These are phyloP conservation scores for Ommatoiulus sabulosus DNA, from an alignment of 2,888 invertebrate genomes.

Conservation along the genomic window DNA sequence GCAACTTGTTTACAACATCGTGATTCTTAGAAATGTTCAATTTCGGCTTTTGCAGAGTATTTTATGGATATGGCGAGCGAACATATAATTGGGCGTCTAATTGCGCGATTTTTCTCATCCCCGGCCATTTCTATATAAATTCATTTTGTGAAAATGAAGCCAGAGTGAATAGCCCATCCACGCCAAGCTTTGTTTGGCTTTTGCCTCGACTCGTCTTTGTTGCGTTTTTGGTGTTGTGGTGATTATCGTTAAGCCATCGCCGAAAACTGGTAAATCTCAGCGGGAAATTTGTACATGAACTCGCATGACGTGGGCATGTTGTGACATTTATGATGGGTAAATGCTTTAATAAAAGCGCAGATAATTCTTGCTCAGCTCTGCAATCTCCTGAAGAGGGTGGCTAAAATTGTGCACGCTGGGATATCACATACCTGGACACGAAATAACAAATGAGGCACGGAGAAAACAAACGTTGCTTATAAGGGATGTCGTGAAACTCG, in stretches of 20 bases:
- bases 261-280: constrained; percentile 42
- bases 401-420: neutral
- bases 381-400: constrained; percentile 28
- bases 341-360: constrained; percentile 37
- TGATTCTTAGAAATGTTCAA: neutral
- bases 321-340: constrained; percentile 48
- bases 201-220: constrained; percentile 5
- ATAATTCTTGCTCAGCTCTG: constrained; percentile 19
- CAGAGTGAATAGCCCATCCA: neutral
- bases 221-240: constrained; percentile 38
- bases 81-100: constrained; percentile 14
- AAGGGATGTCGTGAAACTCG: neutral
- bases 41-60: neutral
- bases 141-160: neutral
- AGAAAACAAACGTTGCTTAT: neutral
- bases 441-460: constrained; percentile 26
- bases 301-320: constrained; percentile 38
- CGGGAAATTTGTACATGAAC: constrained; percentile 48
- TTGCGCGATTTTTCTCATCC: neutral
- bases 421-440: constrained; percentile 15
- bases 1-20: neutral
- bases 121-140: neutral
- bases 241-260: constrained; percentile 43
- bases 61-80: neutral
- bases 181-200: neutral